Percentiles rank a stretch among this genome's conserved stretches.
phyloP scores from a whole-genome alignment of 2,888 invertebrate genomes.

The Corbicula japonica region DNA sequence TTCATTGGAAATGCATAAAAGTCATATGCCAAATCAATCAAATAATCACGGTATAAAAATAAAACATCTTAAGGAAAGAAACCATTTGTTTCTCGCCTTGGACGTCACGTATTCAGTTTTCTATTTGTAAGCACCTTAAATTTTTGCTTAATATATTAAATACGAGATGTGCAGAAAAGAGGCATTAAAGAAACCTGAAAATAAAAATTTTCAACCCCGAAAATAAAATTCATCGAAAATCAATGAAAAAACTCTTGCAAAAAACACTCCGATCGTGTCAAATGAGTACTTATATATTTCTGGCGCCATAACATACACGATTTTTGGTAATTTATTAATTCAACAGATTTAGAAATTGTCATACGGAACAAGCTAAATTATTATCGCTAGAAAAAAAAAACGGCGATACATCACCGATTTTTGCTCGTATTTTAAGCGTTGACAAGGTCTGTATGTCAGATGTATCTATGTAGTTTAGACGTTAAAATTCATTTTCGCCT shows the following conservation, averaged over 20 bases:
- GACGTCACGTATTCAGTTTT: too few relatives aligned
- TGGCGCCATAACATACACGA: slow-evolving; percentile 12
- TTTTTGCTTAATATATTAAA: neutral
- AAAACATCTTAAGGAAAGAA: too few relatives aligned
- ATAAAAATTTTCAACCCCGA: neutral
- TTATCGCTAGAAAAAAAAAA: slow-evolving; percentile 2
- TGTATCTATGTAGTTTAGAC: neutral
- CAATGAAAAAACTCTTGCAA: neutral
- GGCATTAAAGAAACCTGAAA: neutral
- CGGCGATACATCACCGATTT: slow-evolving; percentile 30
- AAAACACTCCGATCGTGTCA: neutral
- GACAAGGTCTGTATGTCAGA: slow-evolving; percentile 38
- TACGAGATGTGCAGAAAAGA: neutral
- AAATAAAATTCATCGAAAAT: neutral
- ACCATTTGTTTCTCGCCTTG: too few relatives aligned
- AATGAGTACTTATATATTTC: neutral
- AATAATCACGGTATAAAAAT: slow-evolving; percentile 12
- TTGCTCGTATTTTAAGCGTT: slow-evolving; percentile 17
- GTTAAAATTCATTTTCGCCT: slow-evolving; percentile 18
- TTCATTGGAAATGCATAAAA: slow-evolving; percentile 56
- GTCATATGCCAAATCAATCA: slow-evolving; percentile 50
- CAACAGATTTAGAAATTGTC: slow-evolving; percentile 25
- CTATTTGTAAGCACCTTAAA: too few relatives aligned
- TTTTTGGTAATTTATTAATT: slow-evolving; percentile 33
- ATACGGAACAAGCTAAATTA: neutral